Conservation (phyloP, 2,113 vertebrate genomes). For the Procapra przewalskii region DNA sequence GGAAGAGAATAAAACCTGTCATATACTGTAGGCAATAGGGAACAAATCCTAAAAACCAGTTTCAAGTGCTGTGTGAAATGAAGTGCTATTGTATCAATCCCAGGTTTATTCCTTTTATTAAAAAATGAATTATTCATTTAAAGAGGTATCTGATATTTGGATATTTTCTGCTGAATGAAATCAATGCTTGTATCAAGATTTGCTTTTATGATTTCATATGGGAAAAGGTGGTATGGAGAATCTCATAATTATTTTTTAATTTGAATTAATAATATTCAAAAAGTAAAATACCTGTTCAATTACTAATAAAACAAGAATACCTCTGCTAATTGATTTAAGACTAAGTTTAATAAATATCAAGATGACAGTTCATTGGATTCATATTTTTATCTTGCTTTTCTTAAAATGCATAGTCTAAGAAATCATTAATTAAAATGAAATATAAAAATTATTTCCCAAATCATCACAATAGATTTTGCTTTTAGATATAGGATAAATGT, state of each 20-base stretch:
- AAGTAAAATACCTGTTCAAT: not conserved
- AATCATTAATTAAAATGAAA: not conserved
- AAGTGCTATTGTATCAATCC: not conserved
- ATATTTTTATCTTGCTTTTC: not conserved
- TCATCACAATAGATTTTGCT: not conserved
- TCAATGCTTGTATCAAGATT: not conserved
- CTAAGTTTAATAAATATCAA: not conserved
- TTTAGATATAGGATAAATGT: not conserved
- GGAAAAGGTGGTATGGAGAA: not conserved
- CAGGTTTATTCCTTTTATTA: not conserved
- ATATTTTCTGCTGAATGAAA: not conserved
- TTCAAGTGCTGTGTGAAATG: not conserved
- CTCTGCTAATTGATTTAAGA: not conserved
- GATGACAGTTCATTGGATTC: not conserved
- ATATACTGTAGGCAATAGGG: not conserved
- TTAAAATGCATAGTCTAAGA: not conserved
- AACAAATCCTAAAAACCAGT: not conserved
- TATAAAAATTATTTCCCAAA: not conserved
- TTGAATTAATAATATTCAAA: not conserved
- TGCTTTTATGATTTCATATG: not conserved
- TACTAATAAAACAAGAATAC: not conserved
- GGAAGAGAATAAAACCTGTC: not conserved
- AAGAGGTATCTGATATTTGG: not conserved
- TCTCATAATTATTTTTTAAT: not conserved
- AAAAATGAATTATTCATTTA: conserved; percentile 5